Evolutionary conservation across 2,888 invertebrate species (phyloP).

Genomic region (Calephelis perditalis): DNA sequence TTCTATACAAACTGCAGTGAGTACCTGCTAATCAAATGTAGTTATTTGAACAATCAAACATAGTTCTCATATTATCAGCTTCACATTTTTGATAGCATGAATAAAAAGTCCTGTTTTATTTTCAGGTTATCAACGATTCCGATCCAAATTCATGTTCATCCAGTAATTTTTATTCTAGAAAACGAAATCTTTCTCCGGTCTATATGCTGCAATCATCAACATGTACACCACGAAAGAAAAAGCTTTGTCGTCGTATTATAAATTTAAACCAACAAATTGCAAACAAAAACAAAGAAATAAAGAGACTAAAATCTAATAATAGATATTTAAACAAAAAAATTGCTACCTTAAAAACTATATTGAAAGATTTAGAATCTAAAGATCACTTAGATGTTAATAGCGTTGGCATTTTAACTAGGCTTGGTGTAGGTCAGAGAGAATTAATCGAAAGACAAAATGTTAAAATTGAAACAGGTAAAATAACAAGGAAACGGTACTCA

Average conservation of each 20-base stretch:
- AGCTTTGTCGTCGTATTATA: slow-evolving; percentile 6
- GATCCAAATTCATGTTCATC: neutral
- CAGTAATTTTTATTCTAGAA: slow-evolving; percentile 4
- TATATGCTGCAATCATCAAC: slow-evolving; percentile 6
- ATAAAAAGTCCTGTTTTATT: slow-evolving; percentile 5
- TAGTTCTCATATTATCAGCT: slow-evolving; percentile 2
- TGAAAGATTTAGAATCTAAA: slow-evolving; percentile 6
- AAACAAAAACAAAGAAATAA: slow-evolving; percentile 6
- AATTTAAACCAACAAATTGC: slow-evolving; percentile 3
- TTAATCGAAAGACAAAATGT: slow-evolving; percentile 3
- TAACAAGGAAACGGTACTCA: slow-evolving; percentile 3
- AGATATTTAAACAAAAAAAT: slow-evolving; percentile 1
- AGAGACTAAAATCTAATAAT: slow-evolving; percentile 5
- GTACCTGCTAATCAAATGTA: slow-evolving; percentile 2
- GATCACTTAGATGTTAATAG: neutral
- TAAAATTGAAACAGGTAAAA: neutral
- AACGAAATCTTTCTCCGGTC: slow-evolving; percentile 1
- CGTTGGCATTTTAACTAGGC: neutral
- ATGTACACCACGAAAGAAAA: slow-evolving; percentile 5
- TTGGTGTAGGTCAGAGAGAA: neutral
- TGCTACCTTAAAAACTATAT: slow-evolving; percentile 6
- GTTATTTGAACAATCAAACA: slow-evolving; percentile 5
- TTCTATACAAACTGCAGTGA: slow-evolving; percentile 5
- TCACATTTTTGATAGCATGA: slow-evolving; percentile 2
- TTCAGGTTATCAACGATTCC: slow-evolving; percentile 5